Percentiles rank a stretch among this genome's conserved stretches.
phyloP scores from a whole-genome alignment of 2,797 vertebrate genomes.

The Mormyrus hasselquistii region DNA sequence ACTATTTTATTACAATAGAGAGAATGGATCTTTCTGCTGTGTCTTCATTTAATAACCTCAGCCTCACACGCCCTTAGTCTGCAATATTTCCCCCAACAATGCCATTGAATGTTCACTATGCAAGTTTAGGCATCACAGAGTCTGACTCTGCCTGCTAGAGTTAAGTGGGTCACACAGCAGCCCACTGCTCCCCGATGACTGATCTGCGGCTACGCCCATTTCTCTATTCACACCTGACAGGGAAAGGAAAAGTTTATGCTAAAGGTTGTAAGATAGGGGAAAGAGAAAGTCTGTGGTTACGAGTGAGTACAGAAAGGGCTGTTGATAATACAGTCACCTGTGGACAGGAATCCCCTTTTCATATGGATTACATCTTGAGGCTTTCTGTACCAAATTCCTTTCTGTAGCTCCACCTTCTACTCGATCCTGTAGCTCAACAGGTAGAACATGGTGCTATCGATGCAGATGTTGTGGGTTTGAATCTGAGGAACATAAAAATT shows the following conservation, averaged over 20 bases:
- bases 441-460: background rate
- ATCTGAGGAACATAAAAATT: background rate
- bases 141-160: background rate
- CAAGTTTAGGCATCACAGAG: background rate
- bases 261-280: background rate
- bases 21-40: background rate
- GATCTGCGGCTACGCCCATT: background rate
- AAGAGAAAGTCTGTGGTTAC: background rate
- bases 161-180: background rate
- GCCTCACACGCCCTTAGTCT: background rate
- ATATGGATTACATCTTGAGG: background rate
- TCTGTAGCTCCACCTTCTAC: background rate
- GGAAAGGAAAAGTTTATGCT: background rate
- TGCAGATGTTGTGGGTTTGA: background rate
- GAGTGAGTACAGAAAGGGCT: background rate
- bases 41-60: background rate
- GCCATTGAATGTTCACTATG: background rate
- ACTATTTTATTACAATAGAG: background rate
- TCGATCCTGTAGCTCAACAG: background rate
- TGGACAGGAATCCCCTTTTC: background rate
- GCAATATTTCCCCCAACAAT: background rate
- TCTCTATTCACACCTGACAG: background rate
- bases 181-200: background rate
- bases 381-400: background rate
- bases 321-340: no score